Evolutionary conservation across 2,113 vertebrate species (phyloP).

Genomic region (Prunella himalayana): DNA sequence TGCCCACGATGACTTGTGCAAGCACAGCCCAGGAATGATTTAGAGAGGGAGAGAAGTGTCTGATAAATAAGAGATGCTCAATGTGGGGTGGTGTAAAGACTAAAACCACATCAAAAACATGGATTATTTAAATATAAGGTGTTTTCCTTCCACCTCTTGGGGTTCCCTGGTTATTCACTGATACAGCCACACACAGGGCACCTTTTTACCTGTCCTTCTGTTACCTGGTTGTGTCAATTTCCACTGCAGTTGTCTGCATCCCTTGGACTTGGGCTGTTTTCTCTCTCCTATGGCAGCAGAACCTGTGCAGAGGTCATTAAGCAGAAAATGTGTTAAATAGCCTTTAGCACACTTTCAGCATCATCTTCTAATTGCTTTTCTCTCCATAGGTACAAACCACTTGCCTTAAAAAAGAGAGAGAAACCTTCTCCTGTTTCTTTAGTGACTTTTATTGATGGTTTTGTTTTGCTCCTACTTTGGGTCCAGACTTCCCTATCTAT

Average conservation of each 20-base stretch:
- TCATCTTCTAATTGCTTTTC: not conserved
- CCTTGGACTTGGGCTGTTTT: not conserved
- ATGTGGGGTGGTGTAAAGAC: not conserved
- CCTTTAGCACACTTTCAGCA: not conserved
- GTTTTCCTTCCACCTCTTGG: not conserved
- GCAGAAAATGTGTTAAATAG: not conserved
- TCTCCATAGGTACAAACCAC: not conserved
- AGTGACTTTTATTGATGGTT: slow-evolving; percentile 5
- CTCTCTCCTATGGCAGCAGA: not conserved
- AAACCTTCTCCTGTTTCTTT: not conserved
- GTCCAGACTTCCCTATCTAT: not conserved
- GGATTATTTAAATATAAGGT: accelerated
- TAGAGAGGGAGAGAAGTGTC: not conserved
- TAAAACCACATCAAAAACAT: accelerated
- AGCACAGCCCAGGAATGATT: not conserved
- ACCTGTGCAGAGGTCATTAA: slow-evolving; percentile 12
- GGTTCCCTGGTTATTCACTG: not conserved
- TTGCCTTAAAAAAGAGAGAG: not conserved
- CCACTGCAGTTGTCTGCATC: not conserved
- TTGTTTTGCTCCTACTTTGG: not conserved
- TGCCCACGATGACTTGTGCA: not conserved
- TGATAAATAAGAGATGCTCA: accelerated
- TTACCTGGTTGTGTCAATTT: not conserved
- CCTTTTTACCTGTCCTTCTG: not conserved
- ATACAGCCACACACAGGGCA: accelerated